These are phyloP conservation scores for Pachydiplax longipennis DNA, from an alignment of 2,888 invertebrate species.

Conservation along the genomic window DNA sequence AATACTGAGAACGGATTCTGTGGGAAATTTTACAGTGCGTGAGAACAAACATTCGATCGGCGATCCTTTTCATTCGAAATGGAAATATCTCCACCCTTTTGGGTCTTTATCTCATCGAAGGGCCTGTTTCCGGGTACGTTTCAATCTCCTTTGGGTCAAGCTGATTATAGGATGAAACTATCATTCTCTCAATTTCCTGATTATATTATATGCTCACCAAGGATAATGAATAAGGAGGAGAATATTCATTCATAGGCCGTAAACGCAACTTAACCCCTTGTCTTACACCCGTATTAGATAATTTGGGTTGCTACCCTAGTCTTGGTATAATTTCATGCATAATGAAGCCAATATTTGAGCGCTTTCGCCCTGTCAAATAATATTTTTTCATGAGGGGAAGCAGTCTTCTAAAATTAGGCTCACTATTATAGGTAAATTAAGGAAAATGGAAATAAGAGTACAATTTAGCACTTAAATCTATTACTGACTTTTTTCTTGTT, in stretches of 20 bases:
- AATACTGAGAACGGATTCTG: neutral
- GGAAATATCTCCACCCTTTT: neutral
- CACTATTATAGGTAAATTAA: no score
- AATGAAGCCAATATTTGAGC: no score
- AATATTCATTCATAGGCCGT: neutral
- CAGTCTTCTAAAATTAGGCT: no score
- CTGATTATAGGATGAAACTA: conserved; percentile 5
- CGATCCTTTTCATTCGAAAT: neutral
- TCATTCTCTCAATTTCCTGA: neutral
- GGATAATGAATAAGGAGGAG: neutral
- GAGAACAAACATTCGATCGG: conserved; percentile 1
- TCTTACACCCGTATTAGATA: neutral
- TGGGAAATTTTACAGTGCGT: conserved; percentile 34
- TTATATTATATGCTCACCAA: neutral
- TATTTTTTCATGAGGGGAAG: no score
- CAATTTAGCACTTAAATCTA: no score
- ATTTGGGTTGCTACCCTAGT: neutral
- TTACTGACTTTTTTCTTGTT: no score
- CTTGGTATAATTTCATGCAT: no score
- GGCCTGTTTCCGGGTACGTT: neutral
- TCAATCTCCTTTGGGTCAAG: neutral
- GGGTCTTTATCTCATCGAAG: neutral
- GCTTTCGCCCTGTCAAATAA: no score
- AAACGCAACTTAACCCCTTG: neutral
- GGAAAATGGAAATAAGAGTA: no score